Percentiles rank a stretch among this genome's conserved stretches.
phyloP scores from a whole-genome alignment of 2,888 invertebrate species.

The Euplagia quadripunctaria region DNA sequence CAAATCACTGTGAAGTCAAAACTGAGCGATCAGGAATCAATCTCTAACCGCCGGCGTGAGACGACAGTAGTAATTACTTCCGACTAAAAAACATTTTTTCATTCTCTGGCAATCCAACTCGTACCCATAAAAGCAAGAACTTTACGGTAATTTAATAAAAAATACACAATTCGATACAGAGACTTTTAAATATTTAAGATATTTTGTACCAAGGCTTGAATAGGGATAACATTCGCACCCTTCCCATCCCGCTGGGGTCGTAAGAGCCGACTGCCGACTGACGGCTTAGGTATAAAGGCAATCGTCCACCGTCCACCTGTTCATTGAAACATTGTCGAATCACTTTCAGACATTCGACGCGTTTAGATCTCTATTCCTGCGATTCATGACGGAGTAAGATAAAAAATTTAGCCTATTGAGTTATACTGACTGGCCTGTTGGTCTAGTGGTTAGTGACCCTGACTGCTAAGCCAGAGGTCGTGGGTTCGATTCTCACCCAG shows the following conservation, averaged over 20 bases:
- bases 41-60: background rate
- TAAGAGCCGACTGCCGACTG: constrained; percentile 28
- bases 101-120: background rate
- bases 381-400: background rate
- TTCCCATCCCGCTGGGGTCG: constrained; percentile 24
- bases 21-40: background rate
- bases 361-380: background rate
- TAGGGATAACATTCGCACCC: constrained; percentile 15
- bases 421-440: too few species aligned
- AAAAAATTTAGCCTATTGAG: background rate
- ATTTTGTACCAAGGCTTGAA: constrained; percentile 10
- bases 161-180: constrained; percentile 6
- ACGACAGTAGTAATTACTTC: background rate
- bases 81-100: background rate
- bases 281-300: constrained; percentile 14
- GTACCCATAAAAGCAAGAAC: background rate
- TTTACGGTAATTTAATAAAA: constrained; percentile 7
- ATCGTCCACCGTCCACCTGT: constrained; percentile 2
- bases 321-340: background rate
- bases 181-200: constrained; percentile 12
- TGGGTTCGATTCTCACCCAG: too few species aligned
- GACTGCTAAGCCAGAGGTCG: too few species aligned
- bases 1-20: background rate
- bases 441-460: too few species aligned
- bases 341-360: background rate